These are phyloP conservation scores for Vespertilio murinus DNA, from an alignment of 2,797 vertebrate genomes.

Conservation along the genomic window DNA sequence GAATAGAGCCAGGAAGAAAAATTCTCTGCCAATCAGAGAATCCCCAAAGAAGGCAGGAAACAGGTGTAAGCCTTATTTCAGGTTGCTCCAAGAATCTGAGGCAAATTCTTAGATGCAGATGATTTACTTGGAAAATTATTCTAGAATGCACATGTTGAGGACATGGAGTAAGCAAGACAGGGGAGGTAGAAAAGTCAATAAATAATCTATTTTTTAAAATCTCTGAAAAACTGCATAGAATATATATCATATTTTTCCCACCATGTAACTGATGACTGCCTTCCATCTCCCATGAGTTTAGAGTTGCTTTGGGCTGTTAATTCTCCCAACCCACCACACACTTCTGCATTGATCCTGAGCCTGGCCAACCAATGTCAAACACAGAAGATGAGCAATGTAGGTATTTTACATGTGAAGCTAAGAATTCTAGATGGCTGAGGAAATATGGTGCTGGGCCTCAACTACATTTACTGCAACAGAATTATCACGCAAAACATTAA, in stretches of 20 bases:
- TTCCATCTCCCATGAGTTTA: not conserved
- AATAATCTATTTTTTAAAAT: not conserved
- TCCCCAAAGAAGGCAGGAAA: not conserved
- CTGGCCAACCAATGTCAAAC: not conserved
- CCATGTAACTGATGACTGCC: not conserved
- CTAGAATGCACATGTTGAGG: not conserved
- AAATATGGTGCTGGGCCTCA: not conserved
- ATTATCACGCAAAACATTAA: not conserved
- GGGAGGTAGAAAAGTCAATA: not conserved
- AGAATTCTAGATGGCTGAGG: not conserved
- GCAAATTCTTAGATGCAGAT: not conserved
- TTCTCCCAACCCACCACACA: accelerated
- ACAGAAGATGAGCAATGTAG: not conserved
- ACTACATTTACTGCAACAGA: not conserved
- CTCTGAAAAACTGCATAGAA: not conserved
- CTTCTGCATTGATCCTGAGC: not conserved
- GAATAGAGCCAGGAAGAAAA: not conserved
- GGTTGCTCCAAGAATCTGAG: not conserved
- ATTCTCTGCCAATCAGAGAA: not conserved
- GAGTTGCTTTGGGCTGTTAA: not conserved
- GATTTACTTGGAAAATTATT: not conserved
- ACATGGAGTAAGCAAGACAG: not conserved
- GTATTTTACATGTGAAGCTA: not conserved
- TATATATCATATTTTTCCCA: not conserved
- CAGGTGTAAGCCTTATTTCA: not conserved